Evolutionary conservation across 2,797 vertebrate genomes (phyloP).

Genomic region (Lates japonicus): DNA sequence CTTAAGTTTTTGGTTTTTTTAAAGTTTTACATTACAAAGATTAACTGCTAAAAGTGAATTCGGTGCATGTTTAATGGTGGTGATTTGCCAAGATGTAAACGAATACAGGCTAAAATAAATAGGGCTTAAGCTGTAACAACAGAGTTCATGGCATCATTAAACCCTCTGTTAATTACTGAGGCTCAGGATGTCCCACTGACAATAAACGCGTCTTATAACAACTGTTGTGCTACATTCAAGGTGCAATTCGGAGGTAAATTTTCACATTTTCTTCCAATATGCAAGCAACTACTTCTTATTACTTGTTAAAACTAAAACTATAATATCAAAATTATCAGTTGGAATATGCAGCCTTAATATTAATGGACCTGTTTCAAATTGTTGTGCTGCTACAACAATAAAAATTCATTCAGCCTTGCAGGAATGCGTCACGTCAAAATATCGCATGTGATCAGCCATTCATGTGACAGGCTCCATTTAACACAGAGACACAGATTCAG

Average conservation of each 20-base stretch:
- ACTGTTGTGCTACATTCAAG: neutral
- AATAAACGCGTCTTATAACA: neutral
- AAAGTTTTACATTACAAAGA: neutral
- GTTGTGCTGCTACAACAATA: neutral
- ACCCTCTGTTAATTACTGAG: neutral
- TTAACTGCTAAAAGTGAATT: rapidly evolving
- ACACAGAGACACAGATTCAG: conserved; percentile 67
- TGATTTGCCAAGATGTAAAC: neutral
- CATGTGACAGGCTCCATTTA: conserved; percentile 49
- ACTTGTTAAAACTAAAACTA: neutral
- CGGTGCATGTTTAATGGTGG: neutral
- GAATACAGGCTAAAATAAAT: neutral
- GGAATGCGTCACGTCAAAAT: conserved; percentile 2
- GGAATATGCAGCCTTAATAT: neutral
- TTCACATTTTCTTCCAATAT: neutral
- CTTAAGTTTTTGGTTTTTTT: neutral
- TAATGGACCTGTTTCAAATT: neutral
- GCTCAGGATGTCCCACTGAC: neutral
- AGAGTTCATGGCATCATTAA: neutral
- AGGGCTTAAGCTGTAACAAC: neutral
- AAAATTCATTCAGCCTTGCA: neutral
- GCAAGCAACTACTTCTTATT: neutral
- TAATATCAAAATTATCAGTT: neutral
- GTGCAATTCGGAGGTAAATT: neutral
- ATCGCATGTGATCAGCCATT: conserved; percentile 1